These are phyloP conservation scores for Drosophila parabipectinata DNA, from an alignment of 1,140 invertebrate species.

Conservation along the genomic window DNA sequence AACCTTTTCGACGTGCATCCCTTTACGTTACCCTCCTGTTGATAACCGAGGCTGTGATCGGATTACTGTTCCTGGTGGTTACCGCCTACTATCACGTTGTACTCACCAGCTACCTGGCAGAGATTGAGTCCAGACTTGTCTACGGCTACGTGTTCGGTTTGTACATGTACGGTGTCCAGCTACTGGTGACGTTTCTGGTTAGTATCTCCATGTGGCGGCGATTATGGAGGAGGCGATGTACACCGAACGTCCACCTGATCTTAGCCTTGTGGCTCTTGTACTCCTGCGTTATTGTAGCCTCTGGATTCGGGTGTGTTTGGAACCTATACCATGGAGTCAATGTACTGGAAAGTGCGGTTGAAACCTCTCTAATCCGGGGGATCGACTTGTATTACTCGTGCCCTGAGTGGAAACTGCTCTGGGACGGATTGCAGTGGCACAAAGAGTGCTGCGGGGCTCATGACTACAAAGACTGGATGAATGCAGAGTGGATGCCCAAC, in stretches of 20 bases:
- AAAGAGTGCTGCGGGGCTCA: constrained; percentile 77
- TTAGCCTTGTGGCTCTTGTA: constrained; percentile 71
- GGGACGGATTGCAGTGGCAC: constrained; percentile 70
- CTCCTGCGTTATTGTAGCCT: constrained; percentile 63
- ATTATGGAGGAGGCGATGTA: constrained; percentile 64
- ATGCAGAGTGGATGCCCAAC: constrained; percentile 71
- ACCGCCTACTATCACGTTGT: constrained; percentile 63
- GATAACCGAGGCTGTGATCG: constrained; percentile 62
- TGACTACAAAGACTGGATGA: constrained; percentile 77
- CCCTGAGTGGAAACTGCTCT: constrained; percentile 79
- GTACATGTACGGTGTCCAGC: constrained; percentile 63
- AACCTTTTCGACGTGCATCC: constrained; percentile 66
- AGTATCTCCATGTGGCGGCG: constrained; percentile 68
- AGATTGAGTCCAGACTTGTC: constrained; percentile 51
- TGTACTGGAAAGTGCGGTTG: constrained; percentile 51
- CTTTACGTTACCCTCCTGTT: constrained; percentile 60
- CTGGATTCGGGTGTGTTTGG: constrained; percentile 63
- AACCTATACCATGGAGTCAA: constrained; percentile 45
- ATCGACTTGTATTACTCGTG: constrained; percentile 75
- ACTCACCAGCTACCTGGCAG: constrained; percentile 55
- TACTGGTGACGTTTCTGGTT: constrained; percentile 61
- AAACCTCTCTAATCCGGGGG: constrained; percentile 58
- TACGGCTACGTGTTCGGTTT: constrained; percentile 54
- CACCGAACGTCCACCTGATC: constrained; percentile 65
- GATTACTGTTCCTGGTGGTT: constrained; percentile 56